These are phyloP conservation scores for Dipodomys merriami DNA, from an alignment of 2,113 vertebrate genomes.

Conservation along the genomic window DNA sequence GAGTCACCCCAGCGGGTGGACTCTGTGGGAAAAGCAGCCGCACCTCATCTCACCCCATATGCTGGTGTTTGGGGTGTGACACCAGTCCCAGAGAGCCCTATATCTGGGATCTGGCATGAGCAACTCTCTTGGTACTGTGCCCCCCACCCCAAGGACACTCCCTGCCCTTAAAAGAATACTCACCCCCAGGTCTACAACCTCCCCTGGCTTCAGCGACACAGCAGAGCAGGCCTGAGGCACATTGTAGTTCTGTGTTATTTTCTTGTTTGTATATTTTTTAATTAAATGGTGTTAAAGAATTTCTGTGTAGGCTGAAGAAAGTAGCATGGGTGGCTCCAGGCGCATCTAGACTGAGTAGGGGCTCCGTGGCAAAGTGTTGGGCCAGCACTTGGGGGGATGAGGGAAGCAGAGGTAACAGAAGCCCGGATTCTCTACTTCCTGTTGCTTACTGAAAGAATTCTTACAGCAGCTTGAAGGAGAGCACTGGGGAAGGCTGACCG, in stretches of 20 bases:
- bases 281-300: conserved; percentile 66
- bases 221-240: background rate
- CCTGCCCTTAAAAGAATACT: background rate
- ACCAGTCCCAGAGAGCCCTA: background rate
- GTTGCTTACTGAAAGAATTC: too few relatives aligned
- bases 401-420: background rate
- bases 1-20: background rate
- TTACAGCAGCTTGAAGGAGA: background rate
- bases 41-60: background rate
- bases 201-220: background rate
- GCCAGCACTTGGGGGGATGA: too few relatives aligned
- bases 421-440: background rate
- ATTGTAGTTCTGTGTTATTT: conserved; percentile 34
- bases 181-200: background rate
- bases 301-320: conserved; percentile 11
- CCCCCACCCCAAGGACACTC: background rate
- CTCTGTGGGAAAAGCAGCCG: background rate
- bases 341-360: too few relatives aligned
- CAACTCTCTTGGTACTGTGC: background rate
- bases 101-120: background rate
- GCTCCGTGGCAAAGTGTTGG: too few relatives aligned
- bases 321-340: background rate
- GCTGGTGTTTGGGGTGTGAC: background rate
- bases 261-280: conserved; percentile 26
- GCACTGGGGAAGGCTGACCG: background rate